Base-by-base conservation (phyloP, 2,888 invertebrate species). In the Scrobipalpa atriplicella region DNA sequence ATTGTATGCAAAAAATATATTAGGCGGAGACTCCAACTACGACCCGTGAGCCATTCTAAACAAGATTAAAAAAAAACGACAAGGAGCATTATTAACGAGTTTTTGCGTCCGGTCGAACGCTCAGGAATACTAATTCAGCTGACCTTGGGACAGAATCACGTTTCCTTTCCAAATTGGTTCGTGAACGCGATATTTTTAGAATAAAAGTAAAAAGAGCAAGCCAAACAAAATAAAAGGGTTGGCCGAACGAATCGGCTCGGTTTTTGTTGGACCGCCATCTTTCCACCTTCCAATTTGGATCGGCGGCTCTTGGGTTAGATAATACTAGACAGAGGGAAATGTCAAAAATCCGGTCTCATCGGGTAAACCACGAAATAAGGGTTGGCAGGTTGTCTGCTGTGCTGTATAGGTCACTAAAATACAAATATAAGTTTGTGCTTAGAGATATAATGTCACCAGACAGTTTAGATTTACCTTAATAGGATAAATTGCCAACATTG, bases 91-190 rank as follows among this genome's bases (percentile, higher is more conserved):
- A 87, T 86, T 86, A 90, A 85, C 87, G 83, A 88, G 86, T 91
- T 90, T 89, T 90, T 88, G 89, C 86, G 86, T 82, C 82, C 89
- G 89, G 90, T 87, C 91, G 85, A 88, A 86, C 86, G 81, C 83
- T 82, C 81, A 82, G 85, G 90, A 87, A 90, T 91, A 92, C 92
- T 92, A 92, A 92, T 90, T 87, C 81, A 75, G 79, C 80, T 85
- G 88, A 90, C 92, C 92, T 92, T 92, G 90, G 81, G 52, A 81
- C 83, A 80, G 83, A 89, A 89, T 89, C 92, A 89, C 91, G 92
- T 92, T 92, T 92, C 92, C 90, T 92, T 92, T 92, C 91, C 85
- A 92, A 92, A 92, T 92, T 89, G 90, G 90, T 86, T 86, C 85
- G 91, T 87, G 91, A 90, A 91, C 88, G 87, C 87, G 86, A 89